A percentile compares a stretch with the other conserved stretches of the same genome.
These are phyloP conservation scores for Dione vanillae DNA, from an alignment of 2,888 invertebrate genomes.

Conservation along the genomic window DNA sequence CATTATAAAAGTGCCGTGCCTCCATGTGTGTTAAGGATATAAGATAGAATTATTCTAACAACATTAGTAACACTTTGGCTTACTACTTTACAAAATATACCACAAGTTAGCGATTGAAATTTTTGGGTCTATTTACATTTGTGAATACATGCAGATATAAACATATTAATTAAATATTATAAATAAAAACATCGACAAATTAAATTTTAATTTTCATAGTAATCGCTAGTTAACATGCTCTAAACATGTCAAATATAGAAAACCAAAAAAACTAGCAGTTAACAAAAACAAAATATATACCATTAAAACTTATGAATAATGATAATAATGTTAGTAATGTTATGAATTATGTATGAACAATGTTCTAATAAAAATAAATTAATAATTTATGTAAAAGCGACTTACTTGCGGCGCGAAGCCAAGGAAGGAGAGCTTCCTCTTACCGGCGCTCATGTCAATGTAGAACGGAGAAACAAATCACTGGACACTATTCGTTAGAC, in stretches of 20 bases:
- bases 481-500: conserved; percentile 22
- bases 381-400: conserved; percentile 44
- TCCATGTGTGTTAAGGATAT: conserved; percentile 17
- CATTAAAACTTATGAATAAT: not conserved
- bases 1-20: not conserved
- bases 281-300: not conserved
- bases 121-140: not conserved
- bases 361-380: not conserved
- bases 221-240: not conserved
- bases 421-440: conserved; percentile 89
- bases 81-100: not conserved
- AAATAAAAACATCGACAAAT: not conserved
- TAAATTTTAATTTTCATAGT: not conserved
- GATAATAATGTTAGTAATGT: not conserved
- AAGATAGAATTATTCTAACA: conserved; percentile 9
- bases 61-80: conserved; percentile 48
- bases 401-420: conserved; percentile 87
- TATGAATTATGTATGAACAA: not conserved
- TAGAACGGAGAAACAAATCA: conserved; percentile 38
- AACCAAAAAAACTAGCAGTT: too few species aligned
- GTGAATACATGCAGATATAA: too few species aligned
- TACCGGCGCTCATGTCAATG: conserved; percentile 78
- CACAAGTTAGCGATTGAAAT: not conserved
- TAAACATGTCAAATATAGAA: too few species aligned
- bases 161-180: not conserved